Evolutionary conservation across 1,140 invertebrate species (phyloP).

Genomic region (Atta texana): DNA sequence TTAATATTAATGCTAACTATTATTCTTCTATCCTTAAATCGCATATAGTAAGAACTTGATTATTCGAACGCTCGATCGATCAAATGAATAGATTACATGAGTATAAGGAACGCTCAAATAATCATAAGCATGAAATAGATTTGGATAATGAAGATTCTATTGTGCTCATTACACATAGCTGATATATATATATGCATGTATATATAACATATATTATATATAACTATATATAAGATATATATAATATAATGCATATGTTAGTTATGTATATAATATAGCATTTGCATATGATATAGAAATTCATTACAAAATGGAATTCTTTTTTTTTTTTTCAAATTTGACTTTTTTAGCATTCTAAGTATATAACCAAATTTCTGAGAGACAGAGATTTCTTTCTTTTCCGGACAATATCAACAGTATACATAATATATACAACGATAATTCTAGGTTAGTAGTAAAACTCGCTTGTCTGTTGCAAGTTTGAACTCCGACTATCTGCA

Average conservation of each 20-base stretch:
- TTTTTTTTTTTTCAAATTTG: slow-evolving; percentile 36
- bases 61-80: slow-evolving; percentile 14
- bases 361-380: slow-evolving; percentile 45
- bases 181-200: neutral
- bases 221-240: neutral
- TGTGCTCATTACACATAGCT: neutral
- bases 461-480: slow-evolving; percentile 9
- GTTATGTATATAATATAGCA: slow-evolving; percentile 61
- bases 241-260: slow-evolving; percentile 59
- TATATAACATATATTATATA: neutral
- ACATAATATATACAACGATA: slow-evolving; percentile 76
- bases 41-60: neutral
- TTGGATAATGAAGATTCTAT: neutral
- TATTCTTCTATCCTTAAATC: slow-evolving; percentile 37
- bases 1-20: slow-evolving; percentile 54
- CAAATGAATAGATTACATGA: neutral
- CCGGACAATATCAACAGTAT: slow-evolving; percentile 69
- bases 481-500: slow-evolving; percentile 46
- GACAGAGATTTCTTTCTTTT: slow-evolving; percentile 32
- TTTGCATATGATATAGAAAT: slow-evolving; percentile 34
- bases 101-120: slow-evolving; percentile 15
- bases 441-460: slow-evolving; percentile 75
- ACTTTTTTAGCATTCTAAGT: slow-evolving; percentile 38
- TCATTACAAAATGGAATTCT: slow-evolving; percentile 37
- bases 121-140: slow-evolving; percentile 16